Base-by-base conservation (phyloP, 2,113 vertebrate genomes). In the Sinosuthora webbiana region DNA sequence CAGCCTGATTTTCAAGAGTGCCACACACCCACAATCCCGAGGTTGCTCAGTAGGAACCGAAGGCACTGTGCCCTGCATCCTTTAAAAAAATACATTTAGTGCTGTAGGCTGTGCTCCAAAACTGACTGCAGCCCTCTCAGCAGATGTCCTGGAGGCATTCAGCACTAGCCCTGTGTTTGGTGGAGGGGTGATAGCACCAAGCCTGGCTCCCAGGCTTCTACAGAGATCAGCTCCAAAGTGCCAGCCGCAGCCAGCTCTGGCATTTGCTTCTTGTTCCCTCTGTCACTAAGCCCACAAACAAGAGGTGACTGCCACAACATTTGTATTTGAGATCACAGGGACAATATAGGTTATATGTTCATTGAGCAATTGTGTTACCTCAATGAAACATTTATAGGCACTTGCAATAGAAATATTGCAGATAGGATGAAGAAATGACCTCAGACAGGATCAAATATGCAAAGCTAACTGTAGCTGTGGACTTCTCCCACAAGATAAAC, bases 361-460 rank as follows among this genome's bases (percentile, higher is more conserved):
- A 67, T 56, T 87, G 60, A 47, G 94, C 73, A 86, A 90, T 25
- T 60, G 55, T 3, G 5, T 86, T 89, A 74, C 92, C 81, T 89
- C 71, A 94, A 24, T 88, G 73, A 89, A 95, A 81, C 55, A 35
- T 78, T 78, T 81, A 83, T 11, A 70, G 82, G 31, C 0, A 0
- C 74, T 78, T 52, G 60, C 59, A 68, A 30, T 31, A 82, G 83
- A 73, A 94, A 76, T 90, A 85, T 30, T 77, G 55, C 64, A 76
- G 89, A 86, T 93, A 96, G 90, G 87, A 90, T 57, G 70, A 62
- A 92, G 89, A 85, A 93, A 77, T 96, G 3, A 96, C 96, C 90
- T 97, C 96, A 97, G 79, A 94, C 91, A 87, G 85, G 90, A 95
- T 96, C 94, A 93, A 96, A 96, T 89, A 97, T 5, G n/a, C 89